These are phyloP conservation scores for Caenorhabditis tropicalis DNA, from an alignment of 1,140 invertebrate species.

Conservation along the genomic window DNA sequence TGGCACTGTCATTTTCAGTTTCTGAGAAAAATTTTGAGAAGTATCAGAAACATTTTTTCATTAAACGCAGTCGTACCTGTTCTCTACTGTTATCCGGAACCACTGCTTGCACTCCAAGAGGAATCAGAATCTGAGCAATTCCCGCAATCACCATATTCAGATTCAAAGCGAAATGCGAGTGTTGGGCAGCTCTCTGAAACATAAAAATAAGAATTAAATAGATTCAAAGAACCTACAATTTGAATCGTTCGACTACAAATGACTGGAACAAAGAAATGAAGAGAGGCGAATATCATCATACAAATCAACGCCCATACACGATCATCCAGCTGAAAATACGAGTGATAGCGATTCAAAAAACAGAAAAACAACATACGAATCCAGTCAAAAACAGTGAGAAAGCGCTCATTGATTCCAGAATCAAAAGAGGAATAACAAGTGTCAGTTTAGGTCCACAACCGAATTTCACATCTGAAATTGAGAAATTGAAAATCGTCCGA, in stretches of 20 bases:
- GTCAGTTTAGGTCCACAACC: neutral
- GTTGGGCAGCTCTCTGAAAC: conserved; percentile 49
- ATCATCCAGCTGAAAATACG: conserved; percentile 38
- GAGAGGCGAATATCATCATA: conserved; percentile 46
- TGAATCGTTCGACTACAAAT: conserved; percentile 50
- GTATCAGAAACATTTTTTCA: neutral
- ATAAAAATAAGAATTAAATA: neutral
- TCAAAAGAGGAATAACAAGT: conserved; percentile 18
- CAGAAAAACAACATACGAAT: neutral
- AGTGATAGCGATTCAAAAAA: neutral
- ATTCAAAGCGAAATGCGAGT: conserved; percentile 49
- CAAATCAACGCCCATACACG: conserved; percentile 35
- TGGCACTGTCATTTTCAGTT: neutral
- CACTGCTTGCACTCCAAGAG: conserved; percentile 23
- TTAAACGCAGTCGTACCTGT: conserved; percentile 51
- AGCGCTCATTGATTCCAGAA: conserved; percentile 19
- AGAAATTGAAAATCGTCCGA: too few relatives aligned
- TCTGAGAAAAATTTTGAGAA: too few relatives aligned
- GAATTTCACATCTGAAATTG: conserved; percentile 24
- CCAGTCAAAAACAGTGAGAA: conserved; percentile 44
- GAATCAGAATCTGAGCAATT: conserved; percentile 49
- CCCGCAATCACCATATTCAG: conserved; percentile 50
- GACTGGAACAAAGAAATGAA: conserved; percentile 52
- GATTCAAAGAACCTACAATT: conserved; percentile 40
- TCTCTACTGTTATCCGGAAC: conserved; percentile 44